phyloP scores from a whole-genome alignment of 2,113 vertebrate genomes.

The Circaetus cinerascens region DNA sequence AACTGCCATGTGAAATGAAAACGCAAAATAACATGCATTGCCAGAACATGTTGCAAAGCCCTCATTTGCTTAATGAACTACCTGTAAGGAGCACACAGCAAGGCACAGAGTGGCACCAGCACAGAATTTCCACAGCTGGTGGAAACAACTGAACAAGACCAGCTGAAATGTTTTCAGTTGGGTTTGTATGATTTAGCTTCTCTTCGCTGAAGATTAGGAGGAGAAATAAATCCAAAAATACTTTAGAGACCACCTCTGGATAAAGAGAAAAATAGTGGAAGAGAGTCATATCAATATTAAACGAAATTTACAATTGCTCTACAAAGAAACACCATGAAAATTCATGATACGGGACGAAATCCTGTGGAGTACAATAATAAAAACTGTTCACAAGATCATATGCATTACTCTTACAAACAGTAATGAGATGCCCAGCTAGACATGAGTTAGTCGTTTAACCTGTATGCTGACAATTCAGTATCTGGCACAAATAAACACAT shows the following conservation, averaged over 20 bases:
- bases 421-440: not conserved
- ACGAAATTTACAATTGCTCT: not conserved
- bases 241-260: not conserved
- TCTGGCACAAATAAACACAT: not conserved
- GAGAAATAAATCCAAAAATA: not conserved
- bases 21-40: not conserved
- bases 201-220: not conserved
- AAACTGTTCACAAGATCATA: not conserved
- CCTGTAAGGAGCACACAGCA: not conserved
- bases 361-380: not conserved
- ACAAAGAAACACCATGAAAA: not conserved
- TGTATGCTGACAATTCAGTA: not conserved
- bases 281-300: not conserved
- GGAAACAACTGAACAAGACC: not conserved
- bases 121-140: not conserved
- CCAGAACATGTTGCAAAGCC: not conserved
- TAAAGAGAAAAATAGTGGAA: not conserved
- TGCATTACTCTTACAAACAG: not conserved
- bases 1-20: not conserved
- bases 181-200: not conserved
- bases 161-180: not conserved
- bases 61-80: slow-evolving; percentile 26
- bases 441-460: not conserved
- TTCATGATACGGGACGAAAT: not conserved
- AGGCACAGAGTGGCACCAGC: not conserved